These are phyloP conservation scores for Buphagus erythrorhynchus DNA, from an alignment of 2,797 vertebrate species.

Conservation along the genomic window DNA sequence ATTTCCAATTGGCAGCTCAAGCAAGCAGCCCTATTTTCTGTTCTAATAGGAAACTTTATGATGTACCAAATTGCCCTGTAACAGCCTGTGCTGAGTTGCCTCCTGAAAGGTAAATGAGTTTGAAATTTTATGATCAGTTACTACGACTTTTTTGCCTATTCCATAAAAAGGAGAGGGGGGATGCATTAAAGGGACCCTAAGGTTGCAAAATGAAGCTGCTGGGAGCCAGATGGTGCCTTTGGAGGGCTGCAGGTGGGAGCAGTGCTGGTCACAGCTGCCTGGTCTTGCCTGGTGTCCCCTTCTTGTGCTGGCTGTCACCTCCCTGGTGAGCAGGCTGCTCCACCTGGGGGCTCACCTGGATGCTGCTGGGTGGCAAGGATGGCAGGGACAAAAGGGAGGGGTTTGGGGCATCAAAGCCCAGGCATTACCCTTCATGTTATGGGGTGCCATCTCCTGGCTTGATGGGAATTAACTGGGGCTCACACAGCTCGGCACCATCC, in stretches of 20 bases:
- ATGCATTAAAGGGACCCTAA: not conserved
- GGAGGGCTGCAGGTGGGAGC: not conserved
- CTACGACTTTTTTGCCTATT: not conserved
- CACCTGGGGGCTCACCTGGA: fast-evolving
- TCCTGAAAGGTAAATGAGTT: slow-evolving; percentile 63
- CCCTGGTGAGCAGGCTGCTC: fast-evolving
- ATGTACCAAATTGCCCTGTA: slow-evolving; percentile 61
- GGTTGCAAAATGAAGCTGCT: not conserved
- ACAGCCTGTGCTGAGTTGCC: slow-evolving; percentile 20
- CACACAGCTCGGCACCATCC: fast-evolving
- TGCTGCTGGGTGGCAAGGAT: not conserved
- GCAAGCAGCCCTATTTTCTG: slow-evolving; percentile 47
- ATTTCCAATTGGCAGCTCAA: slow-evolving; percentile 66
- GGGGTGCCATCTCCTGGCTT: slow-evolving; percentile 34
- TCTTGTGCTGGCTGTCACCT: not conserved
- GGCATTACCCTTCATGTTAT: not conserved
- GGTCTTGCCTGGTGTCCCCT: not conserved
- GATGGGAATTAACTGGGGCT: not conserved
- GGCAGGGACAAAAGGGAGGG: not conserved
- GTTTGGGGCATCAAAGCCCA: not conserved
- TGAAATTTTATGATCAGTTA: slow-evolving; percentile 55
- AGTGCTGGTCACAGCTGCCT: not conserved
- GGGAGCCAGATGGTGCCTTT: not conserved
- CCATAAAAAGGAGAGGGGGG: not conserved
- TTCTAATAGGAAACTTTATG: slow-evolving; percentile 61